These are phyloP conservation scores for Melanerpes formicivorus DNA, from an alignment of 2,113 vertebrate genomes.

Conservation along the genomic window DNA sequence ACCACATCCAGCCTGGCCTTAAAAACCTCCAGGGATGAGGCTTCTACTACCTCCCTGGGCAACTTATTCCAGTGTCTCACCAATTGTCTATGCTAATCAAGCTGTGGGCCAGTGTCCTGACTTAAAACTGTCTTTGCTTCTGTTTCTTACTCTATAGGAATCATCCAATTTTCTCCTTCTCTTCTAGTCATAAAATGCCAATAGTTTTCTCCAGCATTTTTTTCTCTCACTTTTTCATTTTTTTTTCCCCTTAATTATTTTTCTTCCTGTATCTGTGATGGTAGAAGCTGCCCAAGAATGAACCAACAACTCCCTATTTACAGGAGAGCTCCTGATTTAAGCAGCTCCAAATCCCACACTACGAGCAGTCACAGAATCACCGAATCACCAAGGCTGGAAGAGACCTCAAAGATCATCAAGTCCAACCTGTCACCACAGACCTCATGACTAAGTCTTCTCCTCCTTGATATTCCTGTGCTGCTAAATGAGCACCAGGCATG, in stretches of 20 bases:
- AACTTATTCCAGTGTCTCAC: too few relatives aligned
- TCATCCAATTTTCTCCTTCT: neutral
- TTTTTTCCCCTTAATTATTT: neutral
- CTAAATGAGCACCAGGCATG: neutral
- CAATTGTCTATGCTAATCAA: neutral
- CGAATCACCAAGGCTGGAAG: too few relatives aligned
- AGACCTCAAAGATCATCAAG: too few relatives aligned
- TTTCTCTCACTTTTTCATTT: neutral
- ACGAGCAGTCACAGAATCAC: too few relatives aligned
- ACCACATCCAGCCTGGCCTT: too few relatives aligned
- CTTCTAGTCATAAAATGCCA: neutral
- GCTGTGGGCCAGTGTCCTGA: neutral
- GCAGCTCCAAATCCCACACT: neutral
- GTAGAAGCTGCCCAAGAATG: too few relatives aligned
- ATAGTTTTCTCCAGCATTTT: neutral
- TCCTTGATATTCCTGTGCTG: neutral
- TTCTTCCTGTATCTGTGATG: neutral
- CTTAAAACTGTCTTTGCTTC: neutral
- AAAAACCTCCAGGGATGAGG: too few relatives aligned
- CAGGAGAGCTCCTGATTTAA: neutral
- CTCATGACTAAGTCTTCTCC: neutral
- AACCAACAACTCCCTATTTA: too few relatives aligned
- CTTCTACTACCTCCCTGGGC: too few relatives aligned
- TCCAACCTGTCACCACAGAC: too few relatives aligned
- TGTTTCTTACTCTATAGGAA: neutral